phyloP scores from a whole-genome alignment of 2,113 vertebrate species.

The Origma solitaria region DNA sequence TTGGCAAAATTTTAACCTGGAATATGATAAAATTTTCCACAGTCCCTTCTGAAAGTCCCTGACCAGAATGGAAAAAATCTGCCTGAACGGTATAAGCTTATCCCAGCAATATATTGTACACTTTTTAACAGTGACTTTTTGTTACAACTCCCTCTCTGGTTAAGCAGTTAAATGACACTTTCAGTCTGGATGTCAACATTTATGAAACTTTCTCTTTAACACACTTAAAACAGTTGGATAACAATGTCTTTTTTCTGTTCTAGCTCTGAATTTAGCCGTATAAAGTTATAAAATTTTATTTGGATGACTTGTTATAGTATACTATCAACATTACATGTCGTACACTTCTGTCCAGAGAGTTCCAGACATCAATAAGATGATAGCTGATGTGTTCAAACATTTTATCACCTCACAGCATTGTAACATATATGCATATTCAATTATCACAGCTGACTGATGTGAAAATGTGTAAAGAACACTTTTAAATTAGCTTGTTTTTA shows the following conservation, averaged over 20 bases:
- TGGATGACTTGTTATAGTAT: not conserved
- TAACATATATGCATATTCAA: not conserved
- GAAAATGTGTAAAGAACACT: not conserved
- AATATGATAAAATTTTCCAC: not conserved
- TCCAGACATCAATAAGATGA: not conserved
- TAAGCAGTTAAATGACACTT: not conserved
- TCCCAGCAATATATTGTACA: not conserved
- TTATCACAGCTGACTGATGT: not conserved
- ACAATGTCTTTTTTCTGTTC: not conserved
- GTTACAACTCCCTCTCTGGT: not conserved
- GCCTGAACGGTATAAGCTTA: not conserved
- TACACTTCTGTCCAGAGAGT: not conserved
- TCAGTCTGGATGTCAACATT: not conserved
- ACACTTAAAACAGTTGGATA: not conserved
- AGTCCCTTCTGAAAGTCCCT: not conserved
- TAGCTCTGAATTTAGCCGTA: not conserved
- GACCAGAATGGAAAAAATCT: not conserved
- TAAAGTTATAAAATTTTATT: not conserved
- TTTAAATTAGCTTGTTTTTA: not conserved
- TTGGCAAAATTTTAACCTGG: not conserved
- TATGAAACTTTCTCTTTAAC: not conserved
- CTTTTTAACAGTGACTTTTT: not conserved
- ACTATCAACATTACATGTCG: not conserved
- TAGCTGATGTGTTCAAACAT: not conserved
- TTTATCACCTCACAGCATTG: not conserved